These are phyloP conservation scores for Neodontobutis hainanensis DNA, from an alignment of 2,113 vertebrate species.

Conservation along the genomic window DNA sequence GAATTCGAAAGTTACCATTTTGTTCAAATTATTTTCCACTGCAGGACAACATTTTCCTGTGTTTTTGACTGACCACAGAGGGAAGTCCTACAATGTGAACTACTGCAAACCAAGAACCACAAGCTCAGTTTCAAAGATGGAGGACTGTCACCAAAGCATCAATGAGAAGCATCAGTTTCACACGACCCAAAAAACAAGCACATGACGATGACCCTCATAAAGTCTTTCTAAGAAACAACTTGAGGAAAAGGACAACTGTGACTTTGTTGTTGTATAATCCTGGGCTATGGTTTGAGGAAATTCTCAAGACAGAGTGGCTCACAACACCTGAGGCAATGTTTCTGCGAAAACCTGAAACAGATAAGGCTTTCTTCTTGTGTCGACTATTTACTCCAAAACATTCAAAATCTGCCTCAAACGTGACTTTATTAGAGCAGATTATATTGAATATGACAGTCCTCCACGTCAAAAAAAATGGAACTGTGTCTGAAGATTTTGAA, in stretches of 20 bases:
- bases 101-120: background rate
- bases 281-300: conserved; percentile 43
- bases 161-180: conserved; percentile 49
- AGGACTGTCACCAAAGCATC: conserved; percentile 11
- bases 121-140: background rate
- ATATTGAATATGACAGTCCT: background rate
- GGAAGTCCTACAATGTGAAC: conserved; percentile 19
- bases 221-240: conserved; percentile 61
- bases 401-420: background rate
- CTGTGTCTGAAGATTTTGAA: too few species aligned
- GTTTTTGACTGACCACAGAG: conserved; percentile 13
- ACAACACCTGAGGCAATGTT: conserved; percentile 31
- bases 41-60: background rate
- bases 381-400: conserved; percentile 40
- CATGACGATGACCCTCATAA: conserved; percentile 47
- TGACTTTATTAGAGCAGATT: background rate
- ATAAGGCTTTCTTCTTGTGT: conserved; percentile 37
- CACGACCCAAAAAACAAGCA: conserved; percentile 52
- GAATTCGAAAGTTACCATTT: too few species aligned
- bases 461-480: background rate
- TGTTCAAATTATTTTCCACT: too few species aligned
- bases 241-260: conserved; percentile 57
- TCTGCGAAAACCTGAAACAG: conserved; percentile 38
- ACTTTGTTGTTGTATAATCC: conserved; percentile 57
- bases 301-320: conserved; percentile 44